Conservation (phyloP, 2,113 vertebrate species). For the Pagrus major region DNA sequence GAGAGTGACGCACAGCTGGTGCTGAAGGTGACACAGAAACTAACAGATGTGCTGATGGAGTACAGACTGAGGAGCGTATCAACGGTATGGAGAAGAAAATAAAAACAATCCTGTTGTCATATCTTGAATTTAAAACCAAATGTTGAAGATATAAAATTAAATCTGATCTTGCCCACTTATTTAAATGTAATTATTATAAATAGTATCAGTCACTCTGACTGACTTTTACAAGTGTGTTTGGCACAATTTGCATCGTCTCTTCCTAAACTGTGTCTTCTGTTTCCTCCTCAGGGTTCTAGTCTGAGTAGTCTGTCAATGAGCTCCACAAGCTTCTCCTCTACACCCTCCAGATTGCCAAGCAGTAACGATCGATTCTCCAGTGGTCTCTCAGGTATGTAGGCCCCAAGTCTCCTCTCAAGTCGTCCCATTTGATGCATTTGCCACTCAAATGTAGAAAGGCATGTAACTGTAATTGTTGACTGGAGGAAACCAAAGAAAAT, state of each 20-base stretch:
- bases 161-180: neutral
- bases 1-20: conserved; percentile 86
- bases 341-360: conserved; percentile 52
- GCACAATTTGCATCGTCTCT: neutral
- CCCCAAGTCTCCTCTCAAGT: neutral
- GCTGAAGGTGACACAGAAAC: conserved; percentile 86
- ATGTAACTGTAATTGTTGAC: neutral
- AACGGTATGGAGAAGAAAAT: conserved; percentile 71
- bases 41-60: conserved; percentile 87
- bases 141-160: neutral
- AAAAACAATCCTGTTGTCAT: neutral
- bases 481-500: neutral
- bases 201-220: neutral
- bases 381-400: conserved; percentile 44
- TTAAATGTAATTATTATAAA: neutral
- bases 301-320: conserved; percentile 55
- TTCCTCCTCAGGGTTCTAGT: conserved; percentile 66
- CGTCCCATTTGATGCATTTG: neutral
- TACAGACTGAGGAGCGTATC: conserved; percentile 84
- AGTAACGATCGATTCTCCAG: conserved; percentile 66
- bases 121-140: neutral
- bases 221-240: neutral
- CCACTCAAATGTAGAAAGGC: neutral
- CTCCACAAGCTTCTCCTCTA: conserved; percentile 66
- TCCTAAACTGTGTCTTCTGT: neutral